phyloP scores from a whole-genome alignment of 2,888 invertebrate genomes.

The Lasioglossum malachurum region DNA sequence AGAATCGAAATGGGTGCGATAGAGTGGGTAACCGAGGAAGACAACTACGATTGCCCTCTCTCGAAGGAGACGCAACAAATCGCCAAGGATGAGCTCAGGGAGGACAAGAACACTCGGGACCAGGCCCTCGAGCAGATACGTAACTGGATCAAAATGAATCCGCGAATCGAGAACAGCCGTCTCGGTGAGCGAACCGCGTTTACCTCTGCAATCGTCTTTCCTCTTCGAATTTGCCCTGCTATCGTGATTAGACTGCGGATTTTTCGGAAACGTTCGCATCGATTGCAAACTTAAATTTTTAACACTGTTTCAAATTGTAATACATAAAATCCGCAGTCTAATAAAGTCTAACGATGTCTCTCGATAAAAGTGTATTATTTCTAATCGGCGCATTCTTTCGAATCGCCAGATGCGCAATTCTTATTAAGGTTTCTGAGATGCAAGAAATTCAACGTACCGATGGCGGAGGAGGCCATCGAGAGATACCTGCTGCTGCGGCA shows the following conservation, averaged over 20 bases:
- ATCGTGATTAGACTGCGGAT: background rate
- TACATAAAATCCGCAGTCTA: too few species aligned
- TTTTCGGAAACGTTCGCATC: background rate
- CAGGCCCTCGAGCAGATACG: slow-evolving; percentile 89
- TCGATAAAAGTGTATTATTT: background rate
- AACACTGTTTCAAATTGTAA: too few species aligned
- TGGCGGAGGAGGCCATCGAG: slow-evolving; percentile 92
- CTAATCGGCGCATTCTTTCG: background rate
- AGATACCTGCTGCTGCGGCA: slow-evolving; percentile 91
- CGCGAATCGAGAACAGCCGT: slow-evolving; percentile 89
- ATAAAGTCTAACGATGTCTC: background rate
- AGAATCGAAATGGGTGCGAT: slow-evolving; percentile 73
- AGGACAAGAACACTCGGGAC: slow-evolving; percentile 88
- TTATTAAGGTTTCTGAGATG: slow-evolving; percentile 91
- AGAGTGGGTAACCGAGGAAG: slow-evolving; percentile 87
- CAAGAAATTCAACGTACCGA: slow-evolving; percentile 92
- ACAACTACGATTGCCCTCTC: slow-evolving; percentile 88
- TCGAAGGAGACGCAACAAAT: slow-evolving; percentile 88
- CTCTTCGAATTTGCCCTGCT: background rate
- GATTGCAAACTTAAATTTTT: too few species aligned
- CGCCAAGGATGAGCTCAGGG: slow-evolving; percentile 89
- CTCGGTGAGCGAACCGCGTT: slow-evolving; percentile 86
- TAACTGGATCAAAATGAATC: slow-evolving; percentile 90
- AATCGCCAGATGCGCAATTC: slow-evolving; percentile 88
- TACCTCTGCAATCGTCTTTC: background rate